Evolutionary conservation across 2,797 vertebrate species (phyloP).

Genomic region (Lutjanus campechanus): DNA sequence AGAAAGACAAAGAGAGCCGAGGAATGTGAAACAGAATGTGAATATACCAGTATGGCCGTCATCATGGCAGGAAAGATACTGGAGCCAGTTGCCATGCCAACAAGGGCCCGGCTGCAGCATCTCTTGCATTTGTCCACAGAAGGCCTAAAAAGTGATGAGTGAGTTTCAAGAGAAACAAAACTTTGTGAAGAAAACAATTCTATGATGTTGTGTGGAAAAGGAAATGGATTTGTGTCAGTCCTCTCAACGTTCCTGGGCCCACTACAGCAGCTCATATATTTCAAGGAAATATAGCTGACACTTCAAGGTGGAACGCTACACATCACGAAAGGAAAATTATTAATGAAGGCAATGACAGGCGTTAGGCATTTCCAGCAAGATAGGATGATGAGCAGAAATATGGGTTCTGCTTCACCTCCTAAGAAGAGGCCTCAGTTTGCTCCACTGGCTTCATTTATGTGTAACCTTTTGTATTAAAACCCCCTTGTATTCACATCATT

Average conservation of each 20-base stretch:
- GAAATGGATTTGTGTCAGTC: slow-evolving; percentile 16
- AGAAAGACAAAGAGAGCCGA: slow-evolving; percentile 17
- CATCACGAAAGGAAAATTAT: slow-evolving; percentile 42
- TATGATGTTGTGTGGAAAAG: not conserved
- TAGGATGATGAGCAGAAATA: slow-evolving; percentile 9
- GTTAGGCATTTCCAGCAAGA: slow-evolving; percentile 12
- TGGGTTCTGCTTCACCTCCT: slow-evolving; percentile 8
- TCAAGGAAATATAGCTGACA: slow-evolving; percentile 44
- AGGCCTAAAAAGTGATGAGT: slow-evolving; percentile 49
- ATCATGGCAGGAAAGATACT: slow-evolving; percentile 50
- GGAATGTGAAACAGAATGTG: slow-evolving; percentile 9
- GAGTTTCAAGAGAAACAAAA: slow-evolving; percentile 54
- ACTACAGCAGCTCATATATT: slow-evolving; percentile 45
- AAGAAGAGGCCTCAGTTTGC: not conserved
- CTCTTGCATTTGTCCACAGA: slow-evolving; percentile 38
- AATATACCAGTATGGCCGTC: slow-evolving; percentile 48
- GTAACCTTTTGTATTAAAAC: slow-evolving; percentile 5
- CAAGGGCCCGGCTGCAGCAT: slow-evolving; percentile 45
- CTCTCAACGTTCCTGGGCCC: not conserved
- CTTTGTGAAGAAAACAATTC: slow-evolving; percentile 11
- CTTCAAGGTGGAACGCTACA: slow-evolving; percentile 63
- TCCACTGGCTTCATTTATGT: not conserved
- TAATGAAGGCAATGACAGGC: slow-evolving; percentile 51
- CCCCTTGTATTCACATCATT: not conserved
- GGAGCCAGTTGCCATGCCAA: slow-evolving; percentile 79